phyloP scores from a whole-genome alignment of 2,113 vertebrate genomes.

The Campylorhamphus procurvoides region DNA sequence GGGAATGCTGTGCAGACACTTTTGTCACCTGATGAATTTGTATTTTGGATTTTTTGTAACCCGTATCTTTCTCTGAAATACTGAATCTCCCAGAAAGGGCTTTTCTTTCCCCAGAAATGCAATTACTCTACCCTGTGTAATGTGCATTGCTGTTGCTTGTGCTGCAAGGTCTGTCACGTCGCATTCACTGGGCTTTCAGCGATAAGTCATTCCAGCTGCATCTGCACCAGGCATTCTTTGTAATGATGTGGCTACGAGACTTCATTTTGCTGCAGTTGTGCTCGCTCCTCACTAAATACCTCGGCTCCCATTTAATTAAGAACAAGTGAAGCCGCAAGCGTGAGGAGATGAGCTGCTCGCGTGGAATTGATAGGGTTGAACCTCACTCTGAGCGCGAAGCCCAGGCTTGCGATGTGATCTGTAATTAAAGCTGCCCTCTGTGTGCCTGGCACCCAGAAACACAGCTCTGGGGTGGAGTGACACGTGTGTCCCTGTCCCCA shows the following conservation, averaged over 20 bases:
- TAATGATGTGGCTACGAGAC: neutral
- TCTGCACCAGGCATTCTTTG: neutral
- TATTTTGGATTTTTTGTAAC: neutral
- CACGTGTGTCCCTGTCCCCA: constrained; percentile 13
- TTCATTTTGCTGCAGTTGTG: neutral
- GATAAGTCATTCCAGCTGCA: neutral
- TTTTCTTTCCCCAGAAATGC: neutral
- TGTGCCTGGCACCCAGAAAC: neutral
- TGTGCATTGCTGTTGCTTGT: neutral
- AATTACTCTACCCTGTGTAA: fast-evolving
- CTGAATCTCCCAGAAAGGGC: neutral
- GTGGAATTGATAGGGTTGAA: neutral
- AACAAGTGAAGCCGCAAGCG: neutral
- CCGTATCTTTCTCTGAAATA: neutral
- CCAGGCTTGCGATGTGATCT: neutral
- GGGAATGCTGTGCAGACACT: neutral
- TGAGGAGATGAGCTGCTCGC: neutral
- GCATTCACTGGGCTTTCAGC: neutral
- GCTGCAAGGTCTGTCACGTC: neutral
- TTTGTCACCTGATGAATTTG: neutral
- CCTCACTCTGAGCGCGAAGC: neutral
- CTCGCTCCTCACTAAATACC: neutral
- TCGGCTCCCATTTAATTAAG: neutral
- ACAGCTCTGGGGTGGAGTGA: neutral
- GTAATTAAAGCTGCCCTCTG: neutral